Percentiles rank a stretch among this genome's conserved stretches.
Conservation (phyloP, 2,888 invertebrate species). For the Bellardia pandia region DNA sequence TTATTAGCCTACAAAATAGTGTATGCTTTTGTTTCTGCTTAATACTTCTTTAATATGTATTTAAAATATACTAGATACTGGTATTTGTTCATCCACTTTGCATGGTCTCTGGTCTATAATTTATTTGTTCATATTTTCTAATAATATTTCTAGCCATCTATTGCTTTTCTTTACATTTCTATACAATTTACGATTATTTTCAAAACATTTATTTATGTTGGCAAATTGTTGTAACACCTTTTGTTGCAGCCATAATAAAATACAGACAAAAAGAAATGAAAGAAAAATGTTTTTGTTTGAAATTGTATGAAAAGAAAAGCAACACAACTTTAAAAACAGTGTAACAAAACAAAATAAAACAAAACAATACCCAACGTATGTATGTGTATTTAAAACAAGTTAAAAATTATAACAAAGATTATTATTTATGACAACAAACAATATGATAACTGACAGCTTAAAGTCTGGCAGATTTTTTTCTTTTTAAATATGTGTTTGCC, state of each 20-base stretch:
- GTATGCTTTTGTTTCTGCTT: conserved; percentile 12
- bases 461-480: conserved; percentile 16
- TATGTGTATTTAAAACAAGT: conserved; percentile 9
- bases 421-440: conserved; percentile 47
- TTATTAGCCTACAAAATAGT: conserved; percentile 21
- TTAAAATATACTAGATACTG: neutral
- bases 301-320: neutral
- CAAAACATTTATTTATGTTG: conserved; percentile 20
- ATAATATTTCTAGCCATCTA: neutral
- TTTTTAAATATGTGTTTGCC: neutral
- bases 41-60: neutral
- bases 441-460: conserved; percentile 30
- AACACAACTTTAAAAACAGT: neutral
- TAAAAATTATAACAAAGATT: conserved; percentile 10
- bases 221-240: conserved; percentile 54
- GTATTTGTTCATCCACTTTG: conserved; percentile 7
- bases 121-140: conserved; percentile 25
- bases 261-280: neutral
- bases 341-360: too few species aligned
- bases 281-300: conserved; percentile 10
- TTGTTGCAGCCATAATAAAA: conserved; percentile 14
- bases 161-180: conserved; percentile 3
- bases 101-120: conserved; percentile 23
- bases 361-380: neutral
- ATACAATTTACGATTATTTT: conserved; percentile 24